phyloP scores from a whole-genome alignment of 2,888 invertebrate genomes.

The Pterostichus madidus region DNA sequence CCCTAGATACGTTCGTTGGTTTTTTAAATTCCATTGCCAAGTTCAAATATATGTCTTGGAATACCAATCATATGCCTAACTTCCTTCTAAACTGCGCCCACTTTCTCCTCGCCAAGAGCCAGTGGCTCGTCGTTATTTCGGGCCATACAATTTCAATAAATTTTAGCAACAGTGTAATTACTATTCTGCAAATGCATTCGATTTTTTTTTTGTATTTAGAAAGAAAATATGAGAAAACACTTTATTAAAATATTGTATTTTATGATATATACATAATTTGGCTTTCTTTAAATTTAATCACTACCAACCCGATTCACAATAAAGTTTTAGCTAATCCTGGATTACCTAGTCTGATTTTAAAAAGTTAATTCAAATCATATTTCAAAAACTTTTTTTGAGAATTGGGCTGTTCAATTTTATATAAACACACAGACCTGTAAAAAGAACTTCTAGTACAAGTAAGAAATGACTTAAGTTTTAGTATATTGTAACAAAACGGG shows the following conservation, averaged over 20 bases:
- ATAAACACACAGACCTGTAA: too few relatives aligned
- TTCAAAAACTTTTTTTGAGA: too few relatives aligned
- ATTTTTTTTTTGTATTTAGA: conserved; percentile 15
- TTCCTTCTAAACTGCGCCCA: conserved; percentile 63
- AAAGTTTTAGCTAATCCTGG: too few relatives aligned
- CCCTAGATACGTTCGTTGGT: conserved; percentile 28
- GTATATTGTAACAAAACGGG: too few relatives aligned
- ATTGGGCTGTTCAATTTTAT: too few relatives aligned
- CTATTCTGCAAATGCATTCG: conserved; percentile 2
- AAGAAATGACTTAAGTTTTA: too few relatives aligned
- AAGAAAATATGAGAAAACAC: neutral
- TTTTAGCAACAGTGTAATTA: neutral
- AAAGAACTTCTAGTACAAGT: too few relatives aligned
- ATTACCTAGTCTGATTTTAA: too few relatives aligned
- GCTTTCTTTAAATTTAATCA: neutral
- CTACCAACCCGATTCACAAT: too few relatives aligned
- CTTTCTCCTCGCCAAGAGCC: conserved; percentile 56
- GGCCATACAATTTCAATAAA: conserved; percentile 25
- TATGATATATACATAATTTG: conserved; percentile 6
- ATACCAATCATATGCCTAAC: conserved; percentile 65
- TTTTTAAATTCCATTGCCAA: conserved; percentile 66
- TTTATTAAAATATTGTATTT: neutral
- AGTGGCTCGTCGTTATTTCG: conserved; percentile 26
- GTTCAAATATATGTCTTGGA: conserved; percentile 65
- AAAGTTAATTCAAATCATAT: too few relatives aligned